phyloP scores from a whole-genome alignment of 2,888 invertebrate species.

The Tachina lurida region DNA sequence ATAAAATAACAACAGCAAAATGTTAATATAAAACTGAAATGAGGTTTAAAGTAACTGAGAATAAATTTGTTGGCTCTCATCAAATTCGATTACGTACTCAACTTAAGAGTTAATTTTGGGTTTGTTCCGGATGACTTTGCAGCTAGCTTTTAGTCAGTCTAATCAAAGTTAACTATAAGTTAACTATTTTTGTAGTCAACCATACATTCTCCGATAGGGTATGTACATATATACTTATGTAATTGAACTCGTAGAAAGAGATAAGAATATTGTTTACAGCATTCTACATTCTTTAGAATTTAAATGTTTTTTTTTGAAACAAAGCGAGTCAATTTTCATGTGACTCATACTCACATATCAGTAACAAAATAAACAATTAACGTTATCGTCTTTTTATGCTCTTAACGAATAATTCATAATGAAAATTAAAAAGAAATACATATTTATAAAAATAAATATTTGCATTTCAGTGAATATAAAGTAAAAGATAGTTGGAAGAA shows the following conservation, averaged over 20 bases:
- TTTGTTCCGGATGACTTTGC: no score
- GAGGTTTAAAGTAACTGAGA: no score
- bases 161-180: no score
- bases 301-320: not conserved
- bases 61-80: no score
- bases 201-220: no score
- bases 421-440: constrained; percentile 2
- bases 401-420: constrained; percentile 34
- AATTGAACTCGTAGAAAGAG: not conserved
- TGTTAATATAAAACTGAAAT: no score
- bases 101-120: no score
- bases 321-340: constrained; percentile 7
- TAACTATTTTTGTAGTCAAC: no score
- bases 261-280: not conserved
- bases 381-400: not conserved
- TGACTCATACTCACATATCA: constrained; percentile 40
- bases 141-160: no score
- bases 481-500: not conserved
- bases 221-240: not conserved
- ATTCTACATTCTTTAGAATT: not conserved
- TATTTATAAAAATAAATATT: constrained; percentile 13
- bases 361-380: constrained; percentile 2
- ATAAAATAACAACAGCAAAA: no score
- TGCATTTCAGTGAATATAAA: not conserved
- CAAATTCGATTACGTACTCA: no score